phyloP scores from a whole-genome alignment of 2,113 vertebrate genomes.

The Scopus umbretta region DNA sequence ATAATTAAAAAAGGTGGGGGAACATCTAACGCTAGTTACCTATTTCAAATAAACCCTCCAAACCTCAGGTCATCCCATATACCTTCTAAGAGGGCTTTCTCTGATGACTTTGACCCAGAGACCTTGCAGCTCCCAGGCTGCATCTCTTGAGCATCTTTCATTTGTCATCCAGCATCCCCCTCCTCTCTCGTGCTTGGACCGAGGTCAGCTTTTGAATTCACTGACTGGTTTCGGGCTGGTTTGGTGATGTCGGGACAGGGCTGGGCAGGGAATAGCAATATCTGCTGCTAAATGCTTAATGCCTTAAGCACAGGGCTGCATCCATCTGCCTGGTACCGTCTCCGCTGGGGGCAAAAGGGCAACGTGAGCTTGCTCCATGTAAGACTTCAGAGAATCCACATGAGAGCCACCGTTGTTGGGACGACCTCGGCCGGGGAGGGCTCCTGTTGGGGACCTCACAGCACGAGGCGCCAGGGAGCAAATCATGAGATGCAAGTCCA shows the following conservation, averaged over 20 bases:
- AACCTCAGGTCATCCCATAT: background rate
- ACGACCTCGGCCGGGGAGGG: accelerated
- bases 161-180: background rate
- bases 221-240: background rate
- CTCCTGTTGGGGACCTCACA: background rate
- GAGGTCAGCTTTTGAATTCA: background rate
- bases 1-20: background rate
- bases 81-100: background rate
- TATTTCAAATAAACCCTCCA: background rate
- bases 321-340: background rate
- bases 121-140: background rate
- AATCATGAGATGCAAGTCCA: background rate
- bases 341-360: background rate
- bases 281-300: background rate
- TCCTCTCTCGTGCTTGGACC: background rate
- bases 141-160: background rate
- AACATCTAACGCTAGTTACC: background rate
- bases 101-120: background rate
- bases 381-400: background rate
- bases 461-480: background rate
- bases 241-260: background rate
- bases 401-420: background rate
- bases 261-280: background rate
- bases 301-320: background rate
- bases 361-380: background rate